These are phyloP conservation scores for Oxygymnocypris stewartii DNA, from an alignment of 2,113 vertebrate species.

Conservation along the genomic window DNA sequence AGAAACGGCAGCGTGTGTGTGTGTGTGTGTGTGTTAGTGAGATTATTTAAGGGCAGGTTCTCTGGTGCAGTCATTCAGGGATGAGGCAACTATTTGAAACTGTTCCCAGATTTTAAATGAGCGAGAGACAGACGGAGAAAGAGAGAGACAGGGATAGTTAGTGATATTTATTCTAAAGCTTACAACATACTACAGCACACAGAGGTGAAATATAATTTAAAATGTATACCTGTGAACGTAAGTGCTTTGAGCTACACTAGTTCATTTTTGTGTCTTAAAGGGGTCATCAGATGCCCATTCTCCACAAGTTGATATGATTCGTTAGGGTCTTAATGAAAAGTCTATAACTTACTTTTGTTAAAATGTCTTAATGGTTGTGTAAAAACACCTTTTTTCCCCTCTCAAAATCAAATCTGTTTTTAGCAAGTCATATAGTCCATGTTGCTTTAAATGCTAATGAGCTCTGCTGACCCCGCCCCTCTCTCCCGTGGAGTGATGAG, in stretches of 20 bases:
- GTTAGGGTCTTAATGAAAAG: no score
- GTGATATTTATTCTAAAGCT: background rate
- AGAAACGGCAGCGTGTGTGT: conserved; percentile 6
- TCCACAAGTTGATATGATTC: no score
- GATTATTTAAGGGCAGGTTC: conserved; percentile 33
- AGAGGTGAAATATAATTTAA: background rate
- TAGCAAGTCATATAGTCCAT: no score
- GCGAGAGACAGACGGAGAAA: background rate
- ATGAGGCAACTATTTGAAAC: conserved; percentile 41
- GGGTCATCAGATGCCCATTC: no score
- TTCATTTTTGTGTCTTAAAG: background rate
- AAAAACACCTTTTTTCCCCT: no score
- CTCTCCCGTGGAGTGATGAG: no score
- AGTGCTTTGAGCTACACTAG: background rate
- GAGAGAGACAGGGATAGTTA: no score
- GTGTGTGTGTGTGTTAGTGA: background rate
- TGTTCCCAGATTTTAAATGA: conserved; percentile 27
- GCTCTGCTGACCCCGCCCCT: no score
- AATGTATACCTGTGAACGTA: background rate
- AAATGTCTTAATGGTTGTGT: no score
- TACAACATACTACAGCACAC: background rate
- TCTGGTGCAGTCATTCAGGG: conserved; percentile 11
- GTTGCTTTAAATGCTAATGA: no score
- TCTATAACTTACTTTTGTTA: no score
- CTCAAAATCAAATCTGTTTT: no score